Conservation (phyloP, 2,113 vertebrate species). For the Tupaia tana region DNA sequence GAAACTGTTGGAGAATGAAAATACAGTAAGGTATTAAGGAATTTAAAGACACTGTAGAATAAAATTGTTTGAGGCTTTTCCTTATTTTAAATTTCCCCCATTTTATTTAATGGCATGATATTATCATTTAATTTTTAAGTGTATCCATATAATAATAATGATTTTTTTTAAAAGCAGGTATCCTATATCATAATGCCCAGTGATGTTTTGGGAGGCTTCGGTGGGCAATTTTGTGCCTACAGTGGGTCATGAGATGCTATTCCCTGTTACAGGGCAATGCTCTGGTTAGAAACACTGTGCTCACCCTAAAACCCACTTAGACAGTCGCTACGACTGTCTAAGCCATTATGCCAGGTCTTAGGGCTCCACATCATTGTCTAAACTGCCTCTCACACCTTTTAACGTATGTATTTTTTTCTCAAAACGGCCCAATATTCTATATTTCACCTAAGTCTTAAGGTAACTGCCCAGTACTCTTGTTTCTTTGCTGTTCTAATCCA, state of each 20-base stretch:
- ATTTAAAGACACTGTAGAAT: neutral
- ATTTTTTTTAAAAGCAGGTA: neutral
- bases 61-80: neutral
- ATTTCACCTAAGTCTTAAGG: neutral
- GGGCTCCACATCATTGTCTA: neutral
- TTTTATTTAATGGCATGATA: neutral
- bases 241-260: neutral
- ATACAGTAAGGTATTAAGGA: neutral
- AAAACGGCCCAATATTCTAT: neutral
- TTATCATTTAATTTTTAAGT: neutral
- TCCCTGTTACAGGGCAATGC: neutral
- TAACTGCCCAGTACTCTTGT: neutral
- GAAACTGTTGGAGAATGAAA: neutral
- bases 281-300: neutral
- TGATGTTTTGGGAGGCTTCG: neutral
- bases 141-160: neutral
- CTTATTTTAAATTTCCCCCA: conserved; percentile 8
- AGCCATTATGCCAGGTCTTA: neutral
- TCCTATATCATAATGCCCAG: neutral
- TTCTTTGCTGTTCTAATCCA: neutral
- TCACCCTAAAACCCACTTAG: neutral
- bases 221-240: neutral
- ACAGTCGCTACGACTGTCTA: neutral
- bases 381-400: neutral
- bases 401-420: neutral